phyloP scores from a whole-genome alignment of 2,113 vertebrate species.

The Melanerpes aurifrons region DNA sequence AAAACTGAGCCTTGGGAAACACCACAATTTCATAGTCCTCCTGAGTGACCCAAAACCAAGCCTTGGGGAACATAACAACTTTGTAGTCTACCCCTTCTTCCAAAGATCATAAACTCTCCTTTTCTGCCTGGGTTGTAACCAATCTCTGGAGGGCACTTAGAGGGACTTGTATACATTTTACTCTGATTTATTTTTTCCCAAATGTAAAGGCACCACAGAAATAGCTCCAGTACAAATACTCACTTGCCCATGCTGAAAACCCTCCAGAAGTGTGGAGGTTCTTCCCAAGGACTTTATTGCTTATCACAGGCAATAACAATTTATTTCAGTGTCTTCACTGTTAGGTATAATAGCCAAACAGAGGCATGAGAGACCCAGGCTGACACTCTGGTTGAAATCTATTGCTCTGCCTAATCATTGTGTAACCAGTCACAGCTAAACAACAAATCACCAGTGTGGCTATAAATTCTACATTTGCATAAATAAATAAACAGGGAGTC shows the following conservation, averaged over 20 bases:
- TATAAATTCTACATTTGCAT: slow-evolving; percentile 47
- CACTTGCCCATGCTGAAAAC: not conserved
- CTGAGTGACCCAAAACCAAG: no score
- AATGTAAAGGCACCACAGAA: not conserved
- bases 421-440: not conserved
- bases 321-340: slow-evolving; percentile 40
- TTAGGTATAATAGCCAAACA: slow-evolving; percentile 46
- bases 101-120: no score
- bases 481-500: slow-evolving; percentile 17
- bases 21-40: no score
- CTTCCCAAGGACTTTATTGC: not conserved
- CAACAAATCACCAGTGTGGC: slow-evolving; percentile 21
- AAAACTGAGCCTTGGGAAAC: no score
- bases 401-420: slow-evolving; percentile 29
- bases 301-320: slow-evolving; percentile 20
- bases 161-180: not conserved
- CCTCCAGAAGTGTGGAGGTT: not conserved
- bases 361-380: slow-evolving; percentile 13
- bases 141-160: not conserved
- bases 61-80: no score
- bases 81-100: no score
- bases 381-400: slow-evolving; percentile 46
- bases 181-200: not conserved
- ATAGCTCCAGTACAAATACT: not conserved
- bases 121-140: no score